Evolutionary conservation across 2,113 vertebrate genomes (phyloP), one percentile per base, ranked within the genome.

Genomic region (Bujurquina vittata): DNA sequence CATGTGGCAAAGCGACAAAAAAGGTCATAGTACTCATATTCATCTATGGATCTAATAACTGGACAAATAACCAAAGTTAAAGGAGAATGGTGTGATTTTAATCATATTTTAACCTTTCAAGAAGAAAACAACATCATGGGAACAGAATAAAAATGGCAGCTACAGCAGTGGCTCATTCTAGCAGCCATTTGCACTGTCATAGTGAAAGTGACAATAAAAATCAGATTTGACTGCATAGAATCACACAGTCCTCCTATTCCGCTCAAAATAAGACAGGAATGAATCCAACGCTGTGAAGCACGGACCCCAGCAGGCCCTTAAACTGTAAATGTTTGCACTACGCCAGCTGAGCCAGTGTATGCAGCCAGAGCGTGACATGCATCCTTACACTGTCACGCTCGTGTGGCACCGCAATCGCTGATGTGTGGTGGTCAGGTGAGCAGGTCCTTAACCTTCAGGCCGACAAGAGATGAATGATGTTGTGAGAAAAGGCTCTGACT

Each of bases 401-500:
- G 20, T 26, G 65, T 85, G 83, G 33, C 5, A 2, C n/a, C 2
- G 23, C 93, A 87, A 95, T 95, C 95, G 86, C 88, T 94, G 90
- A 88, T 82, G 22, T 76, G 77, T 83, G 79, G 76, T 88, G 77
- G 81, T 93, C 86, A 57, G 82, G 83, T 91, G 76, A 40, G 83
- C 83, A 37, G 84, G 88, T 75, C 76, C 26, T 56, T 79, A 94
- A 93, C 90, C 78, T 93, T 89, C 83, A 91, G 92, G 88, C 90
- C 10, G 9, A n/a, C 22, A 59, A 80, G 91, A 95, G 94, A 95
- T 89, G 87, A 92, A 94, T 87, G 87, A 80, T 84, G 81, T 79
- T 75, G 49, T 1, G 72, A 35, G 55, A 81, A 57, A 59, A 77
- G 78, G 83, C 76, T 85, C 10, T 72, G 87, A 90, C 79, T 91